phyloP scores from a whole-genome alignment of 2,888 invertebrate genomes.

The Diarsia dahlii region DNA sequence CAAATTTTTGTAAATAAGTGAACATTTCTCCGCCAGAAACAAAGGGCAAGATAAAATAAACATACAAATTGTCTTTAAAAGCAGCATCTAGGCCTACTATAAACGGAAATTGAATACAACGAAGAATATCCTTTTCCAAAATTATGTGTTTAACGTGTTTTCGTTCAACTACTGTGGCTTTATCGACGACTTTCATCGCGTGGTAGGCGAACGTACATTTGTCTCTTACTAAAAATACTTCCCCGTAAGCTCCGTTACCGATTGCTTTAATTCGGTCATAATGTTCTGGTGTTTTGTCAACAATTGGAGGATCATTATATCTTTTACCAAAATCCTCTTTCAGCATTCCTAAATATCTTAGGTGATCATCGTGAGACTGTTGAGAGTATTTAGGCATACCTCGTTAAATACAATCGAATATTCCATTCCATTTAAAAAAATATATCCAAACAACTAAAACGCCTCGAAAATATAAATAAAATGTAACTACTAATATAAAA shows the following conservation, averaged over 20 bases:
- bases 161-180: slow-evolving; percentile 95
- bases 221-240: slow-evolving; percentile 94
- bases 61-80: slow-evolving; percentile 96
- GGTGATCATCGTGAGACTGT: slow-evolving; percentile 81
- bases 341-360: slow-evolving; percentile 81
- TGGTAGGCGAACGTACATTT: slow-evolving; percentile 92
- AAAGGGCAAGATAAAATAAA: slow-evolving; percentile 96
- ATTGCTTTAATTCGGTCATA: slow-evolving; percentile 94
- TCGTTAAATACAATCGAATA: slow-evolving; percentile 64
- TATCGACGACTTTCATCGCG: slow-evolving; percentile 97
- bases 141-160: slow-evolving; percentile 97
- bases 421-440: slow-evolving; percentile 77
- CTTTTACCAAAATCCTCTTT: slow-evolving; percentile 80
- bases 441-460: slow-evolving; percentile 61
- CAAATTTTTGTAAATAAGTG: slow-evolving; percentile 92
- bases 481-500: slow-evolving; percentile 55
- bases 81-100: slow-evolving; percentile 94
- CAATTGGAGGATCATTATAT: slow-evolving; percentile 65
- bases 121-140: slow-evolving; percentile 96
- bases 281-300: slow-evolving; percentile 84
- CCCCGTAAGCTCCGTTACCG: slow-evolving; percentile 97
- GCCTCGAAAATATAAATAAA: slow-evolving; percentile 69
- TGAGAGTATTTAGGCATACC: slow-evolving; percentile 81
- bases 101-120: slow-evolving; percentile 96
- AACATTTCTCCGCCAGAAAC: slow-evolving; percentile 97